These are phyloP conservation scores for Rhizoglyphus robini DNA, from an alignment of 1,140 invertebrate species.

Conservation along the genomic window DNA sequence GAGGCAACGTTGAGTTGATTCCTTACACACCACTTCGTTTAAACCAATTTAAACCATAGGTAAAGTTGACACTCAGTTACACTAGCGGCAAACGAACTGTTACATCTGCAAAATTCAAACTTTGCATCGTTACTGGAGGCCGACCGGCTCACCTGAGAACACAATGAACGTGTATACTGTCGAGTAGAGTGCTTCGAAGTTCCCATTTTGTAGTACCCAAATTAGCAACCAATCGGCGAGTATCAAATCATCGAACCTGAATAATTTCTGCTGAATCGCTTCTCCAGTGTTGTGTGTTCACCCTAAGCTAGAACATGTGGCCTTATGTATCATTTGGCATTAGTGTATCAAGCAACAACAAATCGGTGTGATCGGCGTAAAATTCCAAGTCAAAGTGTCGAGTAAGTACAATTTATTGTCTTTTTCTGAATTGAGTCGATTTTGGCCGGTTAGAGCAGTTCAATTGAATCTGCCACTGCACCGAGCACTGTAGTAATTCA, in stretches of 20 bases:
- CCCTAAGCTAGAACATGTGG: constrained; percentile 65
- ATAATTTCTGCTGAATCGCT: constrained; percentile 55
- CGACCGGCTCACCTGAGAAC: not conserved
- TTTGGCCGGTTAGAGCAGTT: not conserved
- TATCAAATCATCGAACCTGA: constrained; percentile 45
- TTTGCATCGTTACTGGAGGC: not conserved
- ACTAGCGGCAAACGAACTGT: too few relatives aligned
- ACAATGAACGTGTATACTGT: constrained; percentile 49
- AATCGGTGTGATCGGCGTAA: constrained; percentile 58
- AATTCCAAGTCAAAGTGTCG: constrained; percentile 70
- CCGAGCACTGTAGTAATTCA: too few relatives aligned
- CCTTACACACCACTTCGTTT: constrained; percentile 8
- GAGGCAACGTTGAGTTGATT: constrained; percentile 37
- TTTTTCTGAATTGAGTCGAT: not conserved
- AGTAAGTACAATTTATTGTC: constrained; percentile 48
- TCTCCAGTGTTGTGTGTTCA: constrained; percentile 70
- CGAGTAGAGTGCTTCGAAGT: constrained; percentile 71
- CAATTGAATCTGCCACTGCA: not conserved
- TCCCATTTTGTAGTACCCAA: constrained; percentile 64
- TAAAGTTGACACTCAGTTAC: too few relatives aligned
- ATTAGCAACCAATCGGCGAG: constrained; percentile 36
- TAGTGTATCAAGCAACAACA: constrained; percentile 57
- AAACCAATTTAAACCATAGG: constrained; percentile 9
- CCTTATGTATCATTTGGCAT: constrained; percentile 70
- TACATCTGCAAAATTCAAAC: too few relatives aligned